Base-by-base conservation (phyloP, 2,888 invertebrate species). In the Chelonus formosanus region DNA sequence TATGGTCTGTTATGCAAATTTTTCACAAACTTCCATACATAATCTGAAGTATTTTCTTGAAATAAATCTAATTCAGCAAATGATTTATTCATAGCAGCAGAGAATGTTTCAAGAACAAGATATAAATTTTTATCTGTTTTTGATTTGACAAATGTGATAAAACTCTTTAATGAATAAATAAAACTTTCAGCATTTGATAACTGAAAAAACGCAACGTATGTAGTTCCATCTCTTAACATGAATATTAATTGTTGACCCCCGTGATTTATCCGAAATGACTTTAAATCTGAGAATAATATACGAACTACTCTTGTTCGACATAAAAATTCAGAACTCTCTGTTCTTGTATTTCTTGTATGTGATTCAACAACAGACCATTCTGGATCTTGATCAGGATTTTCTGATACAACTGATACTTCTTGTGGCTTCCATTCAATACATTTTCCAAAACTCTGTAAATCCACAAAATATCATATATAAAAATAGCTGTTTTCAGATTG, bases 41-140 rank as follows among this genome's bases (percentile, higher is more conserved):
- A 89, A 77, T 90, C 89, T 0, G 89, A 88, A 0, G 89, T 87
- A 60, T 89, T 89, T 75, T 92, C 92, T 20, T 89, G 88, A 79
- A 93, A 92, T 67, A 97, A 88, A 78, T 95, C 91, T 70, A 97
- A 84, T 74, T 96, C 95, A 3, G 94, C 93, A 80, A 97, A 96
- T 0, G 96, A 96, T 79, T 90, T 90, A 73, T 92, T 91, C 70
- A 96, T 82, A 35, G 92, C 92, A 72, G 91, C 90, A 0, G 85
- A 84, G 67, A 88, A 87, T 10, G 88, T 88, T 67, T 91, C 90
- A 2, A 92, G 86, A 2, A 96, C 90, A 10, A 94, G 85, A 80
- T 89, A 92, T 52, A 91, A 84, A 75, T 90, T 89, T 67, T 89
- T 89, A 73, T 94, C 94, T 67, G 90, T 88, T 67, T 90, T 88